These are phyloP conservation scores for Myotis davidii DNA, from an alignment of 2,113 vertebrate species.

Conservation along the genomic window DNA sequence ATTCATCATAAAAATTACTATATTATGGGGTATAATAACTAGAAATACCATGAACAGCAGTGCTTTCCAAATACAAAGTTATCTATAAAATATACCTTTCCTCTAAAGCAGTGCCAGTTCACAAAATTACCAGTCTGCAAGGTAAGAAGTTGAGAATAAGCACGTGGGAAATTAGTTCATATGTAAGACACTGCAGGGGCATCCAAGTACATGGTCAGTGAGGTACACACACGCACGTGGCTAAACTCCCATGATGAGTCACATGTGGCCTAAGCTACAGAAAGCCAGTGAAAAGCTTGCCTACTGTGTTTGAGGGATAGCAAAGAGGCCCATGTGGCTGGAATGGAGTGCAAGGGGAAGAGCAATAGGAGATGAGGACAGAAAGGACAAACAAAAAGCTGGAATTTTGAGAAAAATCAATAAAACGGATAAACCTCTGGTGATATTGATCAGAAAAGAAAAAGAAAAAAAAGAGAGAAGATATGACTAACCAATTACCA, in stretches of 20 bases:
- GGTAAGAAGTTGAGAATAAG: not conserved
- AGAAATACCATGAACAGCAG: slow-evolving; percentile 15
- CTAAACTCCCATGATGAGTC: not conserved
- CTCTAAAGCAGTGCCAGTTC: not conserved
- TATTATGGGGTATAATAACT: not conserved
- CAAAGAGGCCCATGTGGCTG: not conserved
- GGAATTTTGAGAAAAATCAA: not conserved
- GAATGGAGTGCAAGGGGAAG: not conserved
- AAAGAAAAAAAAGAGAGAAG: not conserved
- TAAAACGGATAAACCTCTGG: slow-evolving; percentile 3
- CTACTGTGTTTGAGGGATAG: not conserved
- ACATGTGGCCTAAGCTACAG: not conserved
- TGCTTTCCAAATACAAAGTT: slow-evolving; percentile 47
- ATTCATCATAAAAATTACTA: slow-evolving; percentile 11
- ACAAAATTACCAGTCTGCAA: not conserved
- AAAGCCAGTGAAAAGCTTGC: not conserved
- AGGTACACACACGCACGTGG: not conserved
- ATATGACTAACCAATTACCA: not conserved
- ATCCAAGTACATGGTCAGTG: not conserved
- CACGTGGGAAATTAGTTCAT: not conserved
- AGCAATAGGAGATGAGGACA: not conserved
- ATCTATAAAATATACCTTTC: slow-evolving; percentile 6
- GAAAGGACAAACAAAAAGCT: slow-evolving; percentile 44
- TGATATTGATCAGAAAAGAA: not conserved
- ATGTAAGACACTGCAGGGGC: not conserved